These are phyloP conservation scores for Pangasius larnaudii DNA, from an alignment of 2,797 vertebrate species.

Conservation along the genomic window DNA sequence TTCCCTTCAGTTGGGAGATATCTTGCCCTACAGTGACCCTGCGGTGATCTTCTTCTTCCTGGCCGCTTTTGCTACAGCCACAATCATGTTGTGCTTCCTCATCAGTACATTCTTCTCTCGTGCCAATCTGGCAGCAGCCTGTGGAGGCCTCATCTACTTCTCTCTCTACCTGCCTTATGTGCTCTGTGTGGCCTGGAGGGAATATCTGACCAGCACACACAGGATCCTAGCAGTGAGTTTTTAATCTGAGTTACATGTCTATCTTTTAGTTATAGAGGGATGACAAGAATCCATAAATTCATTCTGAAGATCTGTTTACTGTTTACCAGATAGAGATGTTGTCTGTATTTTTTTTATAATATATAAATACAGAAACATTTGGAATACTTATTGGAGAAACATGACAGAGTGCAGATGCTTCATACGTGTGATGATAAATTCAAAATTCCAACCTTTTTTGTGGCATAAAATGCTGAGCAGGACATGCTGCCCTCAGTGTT, in stretches of 20 bases:
- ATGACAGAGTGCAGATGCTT: not conserved
- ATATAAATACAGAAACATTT: not conserved
- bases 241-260: not conserved
- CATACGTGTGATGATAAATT: not conserved
- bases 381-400: not conserved
- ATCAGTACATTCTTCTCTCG: conserved; percentile 88
- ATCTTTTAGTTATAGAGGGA: not conserved
- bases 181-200: conserved; percentile 87
- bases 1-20: conserved; percentile 79
- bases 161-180: conserved; percentile 87
- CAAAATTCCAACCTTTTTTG: not conserved
- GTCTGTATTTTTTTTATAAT: not conserved
- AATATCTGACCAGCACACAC: conserved; percentile 75
- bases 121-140: conserved; percentile 88
- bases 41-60: conserved; percentile 86
- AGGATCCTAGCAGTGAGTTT: conserved; percentile 79
- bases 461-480: not conserved
- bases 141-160: conserved; percentile 88
- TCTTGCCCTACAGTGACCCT: conserved; percentile 87
- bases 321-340: not conserved
- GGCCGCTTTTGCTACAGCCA: conserved; percentile 84
- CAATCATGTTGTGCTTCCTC: conserved; percentile 91
- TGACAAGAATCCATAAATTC: not conserved
- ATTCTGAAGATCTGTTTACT: not conserved
- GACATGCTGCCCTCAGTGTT: not conserved